Conservation (phyloP, 2,797 vertebrate species). For the Acrossocheilus wenchowensis region DNA sequence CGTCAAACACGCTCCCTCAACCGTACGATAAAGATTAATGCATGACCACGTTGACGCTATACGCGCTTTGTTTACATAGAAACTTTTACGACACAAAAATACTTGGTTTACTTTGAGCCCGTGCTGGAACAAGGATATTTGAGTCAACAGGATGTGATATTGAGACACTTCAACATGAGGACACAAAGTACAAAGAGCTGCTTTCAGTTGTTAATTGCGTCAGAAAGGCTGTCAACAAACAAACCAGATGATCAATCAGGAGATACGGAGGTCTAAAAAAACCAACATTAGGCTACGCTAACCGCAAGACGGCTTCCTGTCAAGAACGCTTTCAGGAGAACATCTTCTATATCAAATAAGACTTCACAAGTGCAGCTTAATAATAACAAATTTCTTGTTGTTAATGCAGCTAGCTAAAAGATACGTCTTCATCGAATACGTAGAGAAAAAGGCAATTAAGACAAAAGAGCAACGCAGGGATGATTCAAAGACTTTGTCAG, state of each 20-base stretch:
- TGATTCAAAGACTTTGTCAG: slow-evolving; percentile 54
- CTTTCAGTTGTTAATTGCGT: slow-evolving; percentile 73
- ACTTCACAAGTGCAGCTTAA: slow-evolving; percentile 44
- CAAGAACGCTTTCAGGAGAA: slow-evolving; percentile 8
- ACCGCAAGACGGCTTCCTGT: slow-evolving; percentile 47
- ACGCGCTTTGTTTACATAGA: slow-evolving; percentile 66
- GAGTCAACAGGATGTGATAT: slow-evolving; percentile 98
- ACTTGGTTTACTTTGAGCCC: slow-evolving; percentile 55
- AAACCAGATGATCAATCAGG: slow-evolving; percentile 8
- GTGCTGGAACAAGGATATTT: slow-evolving; percentile 88
- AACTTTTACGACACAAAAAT: slow-evolving; percentile 73
- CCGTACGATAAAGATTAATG: slow-evolving; percentile 51
- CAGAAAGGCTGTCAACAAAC: slow-evolving; percentile 71
- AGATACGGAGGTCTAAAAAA: slow-evolving; percentile 35
- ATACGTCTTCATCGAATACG: slow-evolving; percentile 19
- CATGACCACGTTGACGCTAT: slow-evolving; percentile 42
- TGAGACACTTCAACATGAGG: slow-evolving; percentile 85
- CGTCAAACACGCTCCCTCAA: slow-evolving; percentile 37
- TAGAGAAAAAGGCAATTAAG: slow-evolving; percentile 40
- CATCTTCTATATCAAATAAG: slow-evolving; percentile 42
- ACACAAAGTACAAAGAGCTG: slow-evolving; percentile 78
- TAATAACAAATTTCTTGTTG: slow-evolving; percentile 47
- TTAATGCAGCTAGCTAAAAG: slow-evolving; percentile 16
- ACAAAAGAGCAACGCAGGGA: slow-evolving; percentile 33
- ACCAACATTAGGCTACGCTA: slow-evolving; percentile 36